Evolutionary conservation across 2,113 vertebrate species (phyloP).

Genomic region (Hippocampus comes): DNA sequence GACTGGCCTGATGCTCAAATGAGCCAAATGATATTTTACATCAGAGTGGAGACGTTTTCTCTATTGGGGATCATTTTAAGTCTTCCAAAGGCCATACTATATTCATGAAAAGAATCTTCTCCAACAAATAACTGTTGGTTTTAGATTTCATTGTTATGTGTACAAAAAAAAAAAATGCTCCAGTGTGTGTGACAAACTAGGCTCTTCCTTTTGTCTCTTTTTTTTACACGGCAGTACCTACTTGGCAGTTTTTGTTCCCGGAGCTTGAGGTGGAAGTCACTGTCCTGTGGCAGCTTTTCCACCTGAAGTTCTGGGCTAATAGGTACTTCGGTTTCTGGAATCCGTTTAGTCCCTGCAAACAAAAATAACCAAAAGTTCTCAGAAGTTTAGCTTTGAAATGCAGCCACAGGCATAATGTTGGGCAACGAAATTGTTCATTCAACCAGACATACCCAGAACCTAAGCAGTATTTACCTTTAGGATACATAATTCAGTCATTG

Average conservation of each 20-base stretch:
- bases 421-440: neutral
- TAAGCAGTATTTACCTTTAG: neutral
- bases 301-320: too few species aligned
- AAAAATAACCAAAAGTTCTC: too few species aligned
- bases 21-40: constrained; percentile 5
- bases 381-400: too few species aligned
- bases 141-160: neutral
- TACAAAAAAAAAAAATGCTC: neutral
- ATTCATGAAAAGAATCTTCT: neutral
- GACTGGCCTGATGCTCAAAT: constrained; percentile 17
- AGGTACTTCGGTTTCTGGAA: too few species aligned
- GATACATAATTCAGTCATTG: too few species aligned
- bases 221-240: neutral
- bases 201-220: neutral
- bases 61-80: neutral
- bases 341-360: too few species aligned
- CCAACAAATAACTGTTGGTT: neutral
- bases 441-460: neutral
- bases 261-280: too few species aligned
- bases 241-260: neutral
- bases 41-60: neutral
- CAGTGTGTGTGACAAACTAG: neutral
- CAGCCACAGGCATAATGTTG: neutral
- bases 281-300: too few species aligned
- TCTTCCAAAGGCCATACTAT: neutral